These are phyloP conservation scores for Troides helena DNA, from an alignment of 2,888 invertebrate species.

Conservation along the genomic window DNA sequence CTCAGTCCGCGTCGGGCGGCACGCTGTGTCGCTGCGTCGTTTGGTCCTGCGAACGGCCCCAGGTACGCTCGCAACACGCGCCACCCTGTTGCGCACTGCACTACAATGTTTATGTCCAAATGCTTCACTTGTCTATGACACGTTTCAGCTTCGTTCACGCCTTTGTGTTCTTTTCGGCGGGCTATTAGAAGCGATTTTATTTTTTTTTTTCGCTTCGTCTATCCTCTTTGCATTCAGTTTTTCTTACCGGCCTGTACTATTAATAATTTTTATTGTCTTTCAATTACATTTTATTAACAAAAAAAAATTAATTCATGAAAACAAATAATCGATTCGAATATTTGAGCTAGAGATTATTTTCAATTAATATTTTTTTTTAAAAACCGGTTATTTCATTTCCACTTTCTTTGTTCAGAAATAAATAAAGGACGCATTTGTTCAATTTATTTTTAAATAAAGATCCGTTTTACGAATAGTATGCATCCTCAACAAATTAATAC, in stretches of 20 bases:
- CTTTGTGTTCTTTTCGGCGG: constrained; percentile 28
- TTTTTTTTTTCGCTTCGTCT: constrained; percentile 26
- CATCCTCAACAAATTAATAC: too few relatives aligned
- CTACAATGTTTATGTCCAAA: constrained; percentile 62
- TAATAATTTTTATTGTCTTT: constrained; percentile 5
- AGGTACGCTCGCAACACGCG: constrained; percentile 54
- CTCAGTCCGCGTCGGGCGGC: constrained; percentile 73
- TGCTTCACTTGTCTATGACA: constrained; percentile 41
- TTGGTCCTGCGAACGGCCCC: constrained; percentile 59
- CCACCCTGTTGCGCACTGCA: constrained; percentile 76
- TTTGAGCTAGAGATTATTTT: too few relatives aligned
- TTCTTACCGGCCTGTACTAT: constrained; percentile 4
- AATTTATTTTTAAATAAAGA: not conserved
- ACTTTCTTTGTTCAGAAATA: not conserved
- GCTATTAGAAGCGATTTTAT: constrained; percentile 12
- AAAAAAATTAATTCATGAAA: not conserved
- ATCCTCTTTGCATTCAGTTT: constrained; percentile 13
- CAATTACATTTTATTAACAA: not conserved
- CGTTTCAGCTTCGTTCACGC: constrained; percentile 40
- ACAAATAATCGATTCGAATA: too few relatives aligned
- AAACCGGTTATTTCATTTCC: not conserved
- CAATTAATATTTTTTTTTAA: not conserved
- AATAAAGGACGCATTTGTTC: not conserved
- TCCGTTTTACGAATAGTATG: not conserved
- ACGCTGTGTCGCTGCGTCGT: constrained; percentile 53